These are phyloP conservation scores for Homarus americanus DNA, from an alignment of 1,140 invertebrate species.

Conservation along the genomic window DNA sequence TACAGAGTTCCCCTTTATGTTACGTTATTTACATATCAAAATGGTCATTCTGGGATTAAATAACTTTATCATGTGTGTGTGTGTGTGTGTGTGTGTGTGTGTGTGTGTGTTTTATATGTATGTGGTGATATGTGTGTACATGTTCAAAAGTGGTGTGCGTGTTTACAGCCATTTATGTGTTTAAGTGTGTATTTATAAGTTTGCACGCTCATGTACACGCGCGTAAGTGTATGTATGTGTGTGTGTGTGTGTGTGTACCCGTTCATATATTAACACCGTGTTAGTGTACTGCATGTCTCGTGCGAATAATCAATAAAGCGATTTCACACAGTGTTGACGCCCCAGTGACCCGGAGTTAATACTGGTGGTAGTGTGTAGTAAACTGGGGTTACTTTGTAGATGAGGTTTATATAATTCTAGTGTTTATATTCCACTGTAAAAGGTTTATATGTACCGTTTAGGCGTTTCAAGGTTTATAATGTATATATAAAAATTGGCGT, in stretches of 20 bases:
- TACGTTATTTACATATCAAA: not conserved
- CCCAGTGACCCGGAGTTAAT: no score
- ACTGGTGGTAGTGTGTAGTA: no score
- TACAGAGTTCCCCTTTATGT: not conserved
- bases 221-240: not conserved
- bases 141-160: not conserved
- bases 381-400: no score
- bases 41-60: not conserved
- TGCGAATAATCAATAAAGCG: no score
- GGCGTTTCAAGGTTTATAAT: no score
- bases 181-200: not conserved
- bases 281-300: not conserved
- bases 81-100: slow-evolving; percentile 1
- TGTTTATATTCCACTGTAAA: no score
- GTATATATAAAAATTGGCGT: no score
- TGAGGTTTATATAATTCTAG: no score
- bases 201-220: not conserved
- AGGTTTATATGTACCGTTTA: no score
- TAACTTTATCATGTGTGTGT: not conserved
- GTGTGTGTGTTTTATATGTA: not conserved
- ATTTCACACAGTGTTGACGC: no score
- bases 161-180: no score
- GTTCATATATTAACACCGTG: not conserved
- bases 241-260: not conserved
- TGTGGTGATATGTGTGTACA: no score